These are phyloP conservation scores for Phoxinus phoxinus DNA, from an alignment of 2,113 vertebrate species.

Conservation along the genomic window DNA sequence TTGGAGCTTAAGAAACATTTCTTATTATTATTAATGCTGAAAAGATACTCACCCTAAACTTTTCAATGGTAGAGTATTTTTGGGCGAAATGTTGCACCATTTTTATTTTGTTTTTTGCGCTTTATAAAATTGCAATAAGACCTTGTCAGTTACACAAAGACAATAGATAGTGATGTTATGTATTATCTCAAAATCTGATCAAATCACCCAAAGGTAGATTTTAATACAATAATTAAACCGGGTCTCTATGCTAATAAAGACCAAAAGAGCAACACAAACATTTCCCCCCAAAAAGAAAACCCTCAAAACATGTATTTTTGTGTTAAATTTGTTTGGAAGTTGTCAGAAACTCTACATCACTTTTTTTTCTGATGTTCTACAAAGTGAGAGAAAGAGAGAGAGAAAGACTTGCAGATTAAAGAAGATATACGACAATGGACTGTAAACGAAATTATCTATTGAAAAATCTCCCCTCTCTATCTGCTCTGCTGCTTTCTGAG, in stretches of 20 bases:
- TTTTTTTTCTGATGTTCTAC: background rate
- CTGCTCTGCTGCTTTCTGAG: conserved; percentile 58
- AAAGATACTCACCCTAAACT: too few relatives aligned
- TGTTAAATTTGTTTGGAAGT: background rate
- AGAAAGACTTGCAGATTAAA: conserved; percentile 31
- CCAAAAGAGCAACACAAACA: background rate
- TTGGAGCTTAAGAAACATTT: background rate
- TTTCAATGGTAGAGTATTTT: background rate
- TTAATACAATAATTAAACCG: background rate
- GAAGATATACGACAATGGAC: conserved; percentile 13
- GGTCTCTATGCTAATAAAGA: background rate
- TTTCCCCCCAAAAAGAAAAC: background rate
- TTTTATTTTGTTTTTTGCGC: background rate
- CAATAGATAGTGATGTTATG: background rate
- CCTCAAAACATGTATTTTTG: background rate
- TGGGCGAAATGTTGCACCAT: background rate
- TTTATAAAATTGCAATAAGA: background rate
- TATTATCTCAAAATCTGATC: background rate
- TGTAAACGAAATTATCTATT: conserved; percentile 66
- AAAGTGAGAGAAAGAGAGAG: conserved; percentile 40
- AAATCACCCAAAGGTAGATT: background rate
- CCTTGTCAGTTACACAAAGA: background rate
- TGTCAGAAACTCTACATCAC: background rate
- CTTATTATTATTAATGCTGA: background rate
- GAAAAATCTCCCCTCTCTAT: conserved; percentile 76